phyloP scores from a whole-genome alignment of 1,140 invertebrate species.

The Hermatobates lingyangjiaoensis region DNA sequence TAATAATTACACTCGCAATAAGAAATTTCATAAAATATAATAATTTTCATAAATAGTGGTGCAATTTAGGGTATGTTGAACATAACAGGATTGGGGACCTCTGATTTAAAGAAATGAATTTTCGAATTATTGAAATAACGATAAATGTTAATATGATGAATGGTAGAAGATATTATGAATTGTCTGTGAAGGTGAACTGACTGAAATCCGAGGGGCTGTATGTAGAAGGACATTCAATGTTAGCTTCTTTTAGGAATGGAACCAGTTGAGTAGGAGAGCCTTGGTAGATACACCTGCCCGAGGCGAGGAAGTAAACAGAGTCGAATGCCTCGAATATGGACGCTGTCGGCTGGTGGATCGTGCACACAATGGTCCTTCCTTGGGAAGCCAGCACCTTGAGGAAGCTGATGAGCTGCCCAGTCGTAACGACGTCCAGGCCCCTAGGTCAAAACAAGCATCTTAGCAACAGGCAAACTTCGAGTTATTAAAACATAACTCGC shows the following conservation, averaged over 20 bases:
- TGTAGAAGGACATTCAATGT: slow-evolving; percentile 25
- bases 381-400: slow-evolving; percentile 25
- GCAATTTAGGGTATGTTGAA: too few relatives aligned
- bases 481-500: too few relatives aligned
- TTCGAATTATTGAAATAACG: not conserved
- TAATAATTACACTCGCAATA: too few relatives aligned
- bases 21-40: too few relatives aligned
- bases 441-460: too few relatives aligned
- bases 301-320: slow-evolving; percentile 34
- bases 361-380: slow-evolving; percentile 40
- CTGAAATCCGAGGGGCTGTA: slow-evolving; percentile 22
- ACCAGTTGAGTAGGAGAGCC: slow-evolving; percentile 30
- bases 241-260: slow-evolving; percentile 25
- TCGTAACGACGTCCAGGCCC: slow-evolving; percentile 38
- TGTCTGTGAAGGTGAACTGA: slow-evolving; percentile 9
- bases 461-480: too few relatives aligned
- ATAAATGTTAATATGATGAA: not conserved
- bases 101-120: too few relatives aligned
- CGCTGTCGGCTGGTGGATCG: slow-evolving; percentile 48
- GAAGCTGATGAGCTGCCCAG: slow-evolving; percentile 33
- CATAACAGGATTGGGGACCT: too few relatives aligned
- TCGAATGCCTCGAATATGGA: slow-evolving; percentile 43
- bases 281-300: slow-evolving; percentile 37
- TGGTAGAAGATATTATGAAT: not conserved
- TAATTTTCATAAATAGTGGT: too few relatives aligned